A percentile compares a stretch with the other conserved stretches of the same genome.
Conservation (phyloP, 92 coral and sea anemone species). For the Metridium senile region DNA sequence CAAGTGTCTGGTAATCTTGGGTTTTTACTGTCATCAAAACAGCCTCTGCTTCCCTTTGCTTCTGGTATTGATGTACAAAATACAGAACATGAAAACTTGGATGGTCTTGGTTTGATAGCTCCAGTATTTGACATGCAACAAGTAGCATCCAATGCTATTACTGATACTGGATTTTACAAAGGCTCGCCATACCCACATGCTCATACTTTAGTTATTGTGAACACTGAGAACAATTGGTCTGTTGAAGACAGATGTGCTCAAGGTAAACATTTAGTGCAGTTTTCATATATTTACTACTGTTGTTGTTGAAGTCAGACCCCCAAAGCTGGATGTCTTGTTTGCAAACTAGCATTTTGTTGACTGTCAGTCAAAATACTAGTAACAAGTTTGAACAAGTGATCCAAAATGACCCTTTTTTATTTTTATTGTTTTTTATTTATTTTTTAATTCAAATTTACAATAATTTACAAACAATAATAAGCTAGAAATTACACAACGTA, state of each 20-base stretch:
- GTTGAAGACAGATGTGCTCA: slow-evolving; percentile 81
- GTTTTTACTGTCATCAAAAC: slow-evolving; percentile 77
- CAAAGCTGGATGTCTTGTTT: too few species aligned
- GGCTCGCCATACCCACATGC: slow-evolving; percentile 80
- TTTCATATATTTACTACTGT: background rate
- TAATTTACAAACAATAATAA: too few species aligned
- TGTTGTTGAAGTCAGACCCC: too few species aligned
- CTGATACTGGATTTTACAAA: slow-evolving; percentile 81
- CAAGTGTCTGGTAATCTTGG: slow-evolving; percentile 86
- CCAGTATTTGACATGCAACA: slow-evolving; percentile 85
- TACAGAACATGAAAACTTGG: slow-evolving; percentile 48
- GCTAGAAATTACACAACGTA: background rate
- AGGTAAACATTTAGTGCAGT: slow-evolving; percentile 52
- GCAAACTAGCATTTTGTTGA: too few species aligned
- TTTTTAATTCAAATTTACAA: too few species aligned
- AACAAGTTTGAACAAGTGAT: too few species aligned
- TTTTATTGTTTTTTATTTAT: too few species aligned
- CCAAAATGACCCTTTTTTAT: too few species aligned
- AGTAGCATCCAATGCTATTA: slow-evolving; percentile 50
- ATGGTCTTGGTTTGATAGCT: slow-evolving; percentile 79
- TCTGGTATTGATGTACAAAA: slow-evolving; percentile 42
- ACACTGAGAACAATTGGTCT: slow-evolving; percentile 76
- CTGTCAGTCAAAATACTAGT: too few species aligned
- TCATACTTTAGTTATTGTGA: slow-evolving; percentile 77
- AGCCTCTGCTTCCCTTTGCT: slow-evolving; percentile 59